Base-by-base conservation (phyloP, 2,888 invertebrate species). In the Stenotaenia linearis region DNA sequence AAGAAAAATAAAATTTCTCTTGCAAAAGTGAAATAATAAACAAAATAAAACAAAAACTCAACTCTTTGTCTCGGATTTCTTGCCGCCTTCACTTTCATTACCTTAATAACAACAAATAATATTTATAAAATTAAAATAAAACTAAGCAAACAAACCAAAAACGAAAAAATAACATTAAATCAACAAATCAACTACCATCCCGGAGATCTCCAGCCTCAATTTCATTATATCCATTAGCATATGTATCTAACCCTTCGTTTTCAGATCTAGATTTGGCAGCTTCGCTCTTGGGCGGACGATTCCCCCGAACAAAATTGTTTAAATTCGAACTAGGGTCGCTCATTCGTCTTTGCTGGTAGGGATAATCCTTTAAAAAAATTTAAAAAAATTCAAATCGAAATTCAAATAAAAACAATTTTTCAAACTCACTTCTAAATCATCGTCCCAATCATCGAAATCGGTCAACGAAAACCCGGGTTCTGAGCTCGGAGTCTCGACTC, bases 321-420 rank as follows among this genome's bases (percentile, higher is more conserved):
- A 96, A 88, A 88, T 95, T 96, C 40, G 95, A 93, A 87, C 95
- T 96, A 0, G 97, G 97, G 88, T 97, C 97, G 86, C 96, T 97
- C 84, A 97, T 90, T 10, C 95, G 90, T 69, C 95, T 90, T 89
- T 93, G 91, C 28, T 85, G 82, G 80, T 86, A 86, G 77, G 85
- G 84, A 79, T 81, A 80, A 9, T 80, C 81, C 81, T 81, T 50
- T 18, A 61, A 30, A 30, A 78, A 37, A 35, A 37, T 10, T 2
- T n/a, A n/a, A n/a, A n/a, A n/a, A n/a, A n/a, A n/a, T n/a, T n/a
- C n/a, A n/a, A n/a, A n/a, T n/a, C n/a, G n/a, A 21, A 75, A 15
- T n/a, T 25, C 5, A 5, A 3, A 74, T 23, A 74, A 74, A 23
- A 75, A 1, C 7, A 75, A 23, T 30, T 2, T 25, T 28, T 78